Evolutionary conservation across 2,113 vertebrate genomes (phyloP).

Genomic region (Aythya baeri): DNA sequence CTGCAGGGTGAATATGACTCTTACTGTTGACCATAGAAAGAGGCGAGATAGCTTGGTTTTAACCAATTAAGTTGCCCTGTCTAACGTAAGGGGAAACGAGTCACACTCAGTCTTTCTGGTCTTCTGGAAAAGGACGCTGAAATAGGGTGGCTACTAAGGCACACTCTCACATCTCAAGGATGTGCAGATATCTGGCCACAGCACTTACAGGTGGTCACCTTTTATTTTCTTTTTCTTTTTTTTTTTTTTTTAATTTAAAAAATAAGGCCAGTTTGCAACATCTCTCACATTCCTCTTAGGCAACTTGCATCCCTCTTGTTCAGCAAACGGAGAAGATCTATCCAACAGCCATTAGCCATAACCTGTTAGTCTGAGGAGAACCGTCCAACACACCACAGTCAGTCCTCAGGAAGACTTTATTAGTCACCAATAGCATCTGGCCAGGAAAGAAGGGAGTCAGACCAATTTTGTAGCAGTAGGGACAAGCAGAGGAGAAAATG

Average conservation of each 20-base stretch:
- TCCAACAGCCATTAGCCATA: rapidly evolving
- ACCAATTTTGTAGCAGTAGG: neutral
- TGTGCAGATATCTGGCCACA: neutral
- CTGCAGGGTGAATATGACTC: neutral
- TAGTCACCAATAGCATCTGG: neutral
- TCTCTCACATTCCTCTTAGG: neutral
- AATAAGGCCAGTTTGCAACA: neutral
- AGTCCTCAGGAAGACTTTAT: neutral
- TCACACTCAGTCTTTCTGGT: neutral
- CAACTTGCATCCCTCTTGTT: neutral
- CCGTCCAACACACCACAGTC: neutral
- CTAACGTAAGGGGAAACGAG: neutral
- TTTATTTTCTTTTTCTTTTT: neutral
- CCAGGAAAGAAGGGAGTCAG: neutral
- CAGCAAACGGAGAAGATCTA: neutral
- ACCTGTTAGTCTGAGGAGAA: neutral
- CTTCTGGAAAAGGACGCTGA: neutral
- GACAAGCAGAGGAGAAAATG: neutral
- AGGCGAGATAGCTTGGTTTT: neutral
- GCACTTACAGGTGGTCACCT: neutral
- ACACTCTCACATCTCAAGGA: neutral
- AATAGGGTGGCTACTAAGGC: neutral
- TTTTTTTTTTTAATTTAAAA: neutral
- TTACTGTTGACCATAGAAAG: neutral
- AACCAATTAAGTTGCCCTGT: neutral